Percentiles rank a stretch among this genome's conserved stretches.
These are phyloP conservation scores for Coleophora flavipennella DNA, from an alignment of 2,888 invertebrate species.

Conservation along the genomic window DNA sequence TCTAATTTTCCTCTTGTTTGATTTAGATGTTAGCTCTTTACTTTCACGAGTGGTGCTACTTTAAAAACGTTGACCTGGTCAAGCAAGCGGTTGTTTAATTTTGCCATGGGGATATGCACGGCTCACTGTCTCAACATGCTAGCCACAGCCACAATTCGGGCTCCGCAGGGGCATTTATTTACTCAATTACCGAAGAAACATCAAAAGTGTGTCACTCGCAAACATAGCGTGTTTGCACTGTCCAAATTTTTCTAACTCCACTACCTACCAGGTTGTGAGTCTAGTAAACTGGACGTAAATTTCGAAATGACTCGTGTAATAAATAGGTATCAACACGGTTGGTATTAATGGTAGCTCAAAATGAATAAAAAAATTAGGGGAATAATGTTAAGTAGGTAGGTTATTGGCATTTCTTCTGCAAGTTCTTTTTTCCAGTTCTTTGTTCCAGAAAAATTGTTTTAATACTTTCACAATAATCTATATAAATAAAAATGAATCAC, in stretches of 20 bases:
- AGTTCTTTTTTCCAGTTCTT: too few species aligned
- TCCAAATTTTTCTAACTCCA: constrained; percentile 23
- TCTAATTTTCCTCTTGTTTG: constrained; percentile 55
- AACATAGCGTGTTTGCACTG: constrained; percentile 41
- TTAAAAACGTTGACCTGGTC: constrained; percentile 63
- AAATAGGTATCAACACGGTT: too few species aligned
- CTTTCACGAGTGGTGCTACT: constrained; percentile 65
- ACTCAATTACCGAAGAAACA: constrained; percentile 35
- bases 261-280: constrained; percentile 25
- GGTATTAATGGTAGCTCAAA: too few species aligned
- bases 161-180: constrained; percentile 32
- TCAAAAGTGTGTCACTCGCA: constrained; percentile 42
- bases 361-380: too few species aligned
- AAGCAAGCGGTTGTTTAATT: constrained; percentile 50
- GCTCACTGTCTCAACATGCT: constrained; percentile 21
- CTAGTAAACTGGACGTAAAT: constrained; percentile 33
- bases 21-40: constrained; percentile 56
- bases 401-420: too few species aligned
- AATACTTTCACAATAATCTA: too few species aligned
- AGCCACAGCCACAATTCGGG: too few species aligned
- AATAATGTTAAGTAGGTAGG: too few species aligned
- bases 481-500: too few species aligned
- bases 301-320: constrained; percentile 21
- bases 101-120: constrained; percentile 33
- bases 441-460: too few species aligned